Percentiles rank a stretch among this genome's conserved stretches.
phyloP scores from a whole-genome alignment of 2,113 vertebrate genomes.

The Oxyruncus cristatus region DNA sequence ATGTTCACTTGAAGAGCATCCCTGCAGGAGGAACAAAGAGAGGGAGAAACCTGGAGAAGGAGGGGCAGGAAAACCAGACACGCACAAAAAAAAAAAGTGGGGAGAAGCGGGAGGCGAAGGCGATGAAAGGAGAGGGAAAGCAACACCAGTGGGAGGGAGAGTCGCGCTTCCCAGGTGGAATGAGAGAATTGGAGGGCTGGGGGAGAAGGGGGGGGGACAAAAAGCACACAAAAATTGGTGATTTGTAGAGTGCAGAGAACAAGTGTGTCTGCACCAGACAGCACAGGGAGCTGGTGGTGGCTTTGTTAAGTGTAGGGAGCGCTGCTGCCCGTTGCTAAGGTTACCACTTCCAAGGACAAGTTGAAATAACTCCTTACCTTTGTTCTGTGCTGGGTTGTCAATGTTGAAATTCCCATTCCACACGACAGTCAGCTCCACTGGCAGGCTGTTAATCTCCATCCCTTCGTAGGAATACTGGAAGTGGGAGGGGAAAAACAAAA shows the following conservation, averaged over 20 bases:
- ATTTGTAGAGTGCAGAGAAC: slow-evolving; percentile 51
- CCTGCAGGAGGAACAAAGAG: neutral
- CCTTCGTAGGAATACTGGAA: slow-evolving; percentile 94
- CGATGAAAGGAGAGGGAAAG: neutral
- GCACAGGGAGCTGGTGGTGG: slow-evolving; percentile 10
- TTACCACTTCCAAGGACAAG: slow-evolving; percentile 72
- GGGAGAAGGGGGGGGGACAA: neutral
- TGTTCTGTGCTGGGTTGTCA: slow-evolving; percentile 96
- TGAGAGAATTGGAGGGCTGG: neutral
- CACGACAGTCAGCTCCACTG: slow-evolving; percentile 93
- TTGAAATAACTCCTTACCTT: slow-evolving; percentile 83
- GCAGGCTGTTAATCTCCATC: slow-evolving; percentile 96
- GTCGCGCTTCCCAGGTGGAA: neutral
- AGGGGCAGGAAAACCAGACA: neutral
- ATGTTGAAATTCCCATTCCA: slow-evolving; percentile 99
- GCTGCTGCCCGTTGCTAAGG: slow-evolving; percentile 65
- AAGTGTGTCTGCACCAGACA: neutral
- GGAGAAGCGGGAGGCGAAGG: neutral
- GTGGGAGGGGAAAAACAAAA: slow-evolving; percentile 27
- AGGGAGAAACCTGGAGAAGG: neutral
- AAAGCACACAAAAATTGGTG: neutral
- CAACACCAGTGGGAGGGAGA: neutral
- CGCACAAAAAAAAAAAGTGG: neutral
- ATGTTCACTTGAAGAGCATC: neutral
- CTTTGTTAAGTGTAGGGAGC: slow-evolving; percentile 49